phyloP scores from a whole-genome alignment of 1,140 invertebrate species.

The Wiebesia pumilae region DNA sequence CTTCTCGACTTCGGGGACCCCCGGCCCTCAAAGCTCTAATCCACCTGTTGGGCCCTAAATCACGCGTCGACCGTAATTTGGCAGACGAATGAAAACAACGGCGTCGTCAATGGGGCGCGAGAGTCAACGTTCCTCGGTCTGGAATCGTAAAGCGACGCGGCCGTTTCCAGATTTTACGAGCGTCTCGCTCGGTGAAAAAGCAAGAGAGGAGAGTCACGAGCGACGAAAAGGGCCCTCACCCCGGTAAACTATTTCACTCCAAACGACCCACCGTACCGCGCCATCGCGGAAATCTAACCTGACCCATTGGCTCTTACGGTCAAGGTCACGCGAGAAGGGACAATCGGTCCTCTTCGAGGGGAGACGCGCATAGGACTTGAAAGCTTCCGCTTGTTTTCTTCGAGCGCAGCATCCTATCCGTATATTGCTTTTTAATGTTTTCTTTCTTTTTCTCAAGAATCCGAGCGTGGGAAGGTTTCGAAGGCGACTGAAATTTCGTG shows the following conservation, averaged over 20 bases:
- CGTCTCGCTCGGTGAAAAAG: constrained; percentile 1
- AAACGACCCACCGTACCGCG: not conserved
- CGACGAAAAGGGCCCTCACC: not conserved
- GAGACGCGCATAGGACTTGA: not conserved
- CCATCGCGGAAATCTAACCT: not conserved
- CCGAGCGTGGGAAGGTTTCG: not conserved
- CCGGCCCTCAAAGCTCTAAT: not conserved
- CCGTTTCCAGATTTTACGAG: constrained; percentile 35
- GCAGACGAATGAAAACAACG: constrained; percentile 37
- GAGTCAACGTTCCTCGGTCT: not conserved
- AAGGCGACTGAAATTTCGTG: not conserved
- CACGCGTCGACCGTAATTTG: constrained; percentile 38
- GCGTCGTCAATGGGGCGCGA: not conserved
- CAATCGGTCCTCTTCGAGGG: not conserved
- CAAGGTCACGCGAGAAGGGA: constrained; percentile 38
- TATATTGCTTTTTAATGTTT: not conserved
- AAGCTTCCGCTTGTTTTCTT: not conserved
- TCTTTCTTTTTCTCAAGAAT: not conserved
- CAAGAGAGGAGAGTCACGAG: not conserved
- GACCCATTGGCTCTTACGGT: constrained; percentile 34
- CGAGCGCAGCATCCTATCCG: not conserved
- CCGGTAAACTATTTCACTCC: not conserved
- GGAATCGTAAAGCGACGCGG: constrained; percentile 26
- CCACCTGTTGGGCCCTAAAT: constrained; percentile 46
- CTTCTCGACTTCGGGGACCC: not conserved